phyloP scores from a whole-genome alignment of 2,797 vertebrate species.

The Takifugu rubripes region DNA sequence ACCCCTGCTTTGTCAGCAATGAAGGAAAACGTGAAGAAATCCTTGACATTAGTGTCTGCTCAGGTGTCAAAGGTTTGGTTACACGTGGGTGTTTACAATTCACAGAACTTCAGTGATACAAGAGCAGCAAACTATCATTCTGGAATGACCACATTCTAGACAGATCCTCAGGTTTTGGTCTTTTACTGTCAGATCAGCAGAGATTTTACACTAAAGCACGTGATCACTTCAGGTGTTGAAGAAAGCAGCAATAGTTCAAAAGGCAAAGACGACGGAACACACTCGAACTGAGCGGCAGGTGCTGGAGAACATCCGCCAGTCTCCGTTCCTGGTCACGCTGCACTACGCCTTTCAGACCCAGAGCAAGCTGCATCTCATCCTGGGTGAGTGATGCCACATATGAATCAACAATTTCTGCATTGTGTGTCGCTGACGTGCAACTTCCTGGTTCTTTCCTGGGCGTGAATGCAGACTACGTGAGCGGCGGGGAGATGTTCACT shows the following conservation, averaged over 20 bases:
- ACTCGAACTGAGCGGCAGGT: constrained; percentile 90
- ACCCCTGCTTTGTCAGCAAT: background rate
- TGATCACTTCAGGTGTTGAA: constrained; percentile 78
- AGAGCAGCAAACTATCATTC: too few relatives aligned
- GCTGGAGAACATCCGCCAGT: constrained; percentile 89
- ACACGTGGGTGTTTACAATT: too few relatives aligned
- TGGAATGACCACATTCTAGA: too few relatives aligned
- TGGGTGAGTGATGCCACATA: constrained; percentile 74
- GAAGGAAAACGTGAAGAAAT: too few relatives aligned
- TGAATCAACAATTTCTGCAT: constrained; percentile 22
- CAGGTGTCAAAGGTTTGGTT: background rate
- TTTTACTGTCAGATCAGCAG: too few relatives aligned
- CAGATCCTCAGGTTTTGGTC: too few relatives aligned
- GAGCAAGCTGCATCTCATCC: constrained; percentile 90
- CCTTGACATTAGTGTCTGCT: too few relatives aligned
- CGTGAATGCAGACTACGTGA: constrained; percentile 85
- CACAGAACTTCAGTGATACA: too few relatives aligned
- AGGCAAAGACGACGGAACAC: constrained; percentile 90
- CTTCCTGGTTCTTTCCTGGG: constrained; percentile 7
- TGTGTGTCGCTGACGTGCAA: background rate
- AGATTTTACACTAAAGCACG: too few relatives aligned
- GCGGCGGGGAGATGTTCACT: constrained; percentile 92
- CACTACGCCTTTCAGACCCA: constrained; percentile 96
- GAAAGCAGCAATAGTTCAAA: constrained; percentile 90
- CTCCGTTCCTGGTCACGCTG: constrained; percentile 90